Evolutionary conservation across 2,113 vertebrate species (phyloP), one percentile per base, ranked within the genome.

Genomic region (Vidua chalybeata): DNA sequence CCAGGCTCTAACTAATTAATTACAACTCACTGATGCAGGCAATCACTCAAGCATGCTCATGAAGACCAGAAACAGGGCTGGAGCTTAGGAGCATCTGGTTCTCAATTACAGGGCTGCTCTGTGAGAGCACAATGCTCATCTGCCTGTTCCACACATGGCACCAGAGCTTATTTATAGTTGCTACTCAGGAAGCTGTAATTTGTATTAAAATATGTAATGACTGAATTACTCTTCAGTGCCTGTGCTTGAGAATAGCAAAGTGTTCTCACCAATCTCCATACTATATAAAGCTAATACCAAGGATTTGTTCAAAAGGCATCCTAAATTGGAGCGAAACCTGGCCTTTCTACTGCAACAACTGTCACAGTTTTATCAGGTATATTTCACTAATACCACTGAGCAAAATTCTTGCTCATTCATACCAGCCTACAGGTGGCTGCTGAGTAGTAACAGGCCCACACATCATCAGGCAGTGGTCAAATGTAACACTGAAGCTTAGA

Each of bases 121-220:
- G 54, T 1, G 1, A 87, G 46, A 89, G 41, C 6, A 2, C 62
- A 33, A 10, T 0, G 5, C 54, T 84, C 84, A 52, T 82, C 87
- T 91, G 87, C 89, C 86, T 93, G 45, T 23, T 72, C 85, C 4
- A 17, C 78, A 80, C 72, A 54, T 3, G 1, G 87, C 74, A 69
- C 62, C 74, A 37, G 54, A 85, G 45, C 63, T 74, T 91, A 94
- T 95, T 93, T 96, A 91, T 93, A 95, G 93, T 11, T 85, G 59
- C 67, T 95, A 13, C 78, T 96, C 83, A 92, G 92, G 90, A 95
- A 90, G 79, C 72, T 92, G 48, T 52, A 77, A 94, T 91, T 93
- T 96, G 93, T 92, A 91, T 93, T 92, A 83, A 93, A 89, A 84
- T 92, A 78, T 77, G 56, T 94, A 94, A 90, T 84, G 85, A 89